These are phyloP conservation scores for Tetranychus cinnabarinus DNA, from an alignment of 1,140 invertebrate genomes.

Conservation along the genomic window DNA sequence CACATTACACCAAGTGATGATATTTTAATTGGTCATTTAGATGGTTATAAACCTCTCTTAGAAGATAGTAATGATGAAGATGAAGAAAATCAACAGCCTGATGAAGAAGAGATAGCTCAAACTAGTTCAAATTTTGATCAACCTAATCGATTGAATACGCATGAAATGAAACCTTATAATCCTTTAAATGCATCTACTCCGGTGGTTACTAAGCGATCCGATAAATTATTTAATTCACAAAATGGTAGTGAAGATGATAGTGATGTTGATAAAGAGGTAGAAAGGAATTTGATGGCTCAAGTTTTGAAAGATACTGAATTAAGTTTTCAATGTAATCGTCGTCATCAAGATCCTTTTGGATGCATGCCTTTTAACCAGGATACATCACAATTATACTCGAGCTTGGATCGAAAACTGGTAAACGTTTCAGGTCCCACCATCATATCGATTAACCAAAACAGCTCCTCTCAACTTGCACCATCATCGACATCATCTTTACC, in stretches of 20 bases:
- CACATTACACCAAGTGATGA: slow-evolving; percentile 15
- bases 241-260: neutral
- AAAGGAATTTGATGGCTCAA: slow-evolving; percentile 1
- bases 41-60: slow-evolving; percentile 47
- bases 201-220: no score
- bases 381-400: neutral
- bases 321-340: neutral
- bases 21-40: slow-evolving; percentile 43
- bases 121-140: neutral
- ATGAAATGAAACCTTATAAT: neutral
- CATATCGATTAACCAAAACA: neutral
- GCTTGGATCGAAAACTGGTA: neutral
- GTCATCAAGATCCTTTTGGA: slow-evolving; percentile 9
- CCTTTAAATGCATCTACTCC: no score
- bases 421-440: neutral
- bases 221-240: neutral
- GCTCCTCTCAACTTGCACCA: neutral
- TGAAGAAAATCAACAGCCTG: neutral
- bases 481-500: neutral
- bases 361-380: slow-evolving; percentile 6
- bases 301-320: slow-evolving; percentile 1
- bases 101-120: neutral
- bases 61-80: slow-evolving; percentile 33
- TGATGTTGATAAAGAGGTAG: slow-evolving; percentile 10
- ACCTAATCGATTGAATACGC: neutral